Base-by-base conservation (phyloP, 2,113 vertebrate species). In the Syngnathoides biaculeatus region DNA sequence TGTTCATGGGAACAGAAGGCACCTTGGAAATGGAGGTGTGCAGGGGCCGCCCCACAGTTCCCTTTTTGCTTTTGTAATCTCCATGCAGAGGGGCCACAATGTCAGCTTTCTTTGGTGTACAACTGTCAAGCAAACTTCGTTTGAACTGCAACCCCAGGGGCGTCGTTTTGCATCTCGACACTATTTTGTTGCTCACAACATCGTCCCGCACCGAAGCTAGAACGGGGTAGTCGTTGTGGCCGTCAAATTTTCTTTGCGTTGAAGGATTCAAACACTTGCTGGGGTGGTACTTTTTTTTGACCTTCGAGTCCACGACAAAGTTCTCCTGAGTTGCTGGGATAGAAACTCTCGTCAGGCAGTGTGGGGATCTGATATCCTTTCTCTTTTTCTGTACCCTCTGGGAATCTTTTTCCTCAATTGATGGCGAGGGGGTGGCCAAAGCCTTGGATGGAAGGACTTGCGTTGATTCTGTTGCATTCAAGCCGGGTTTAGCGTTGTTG, bases 141-240 rank as follows among this genome's bases (percentile, higher is more conserved):
- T 93, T 90, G 8, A 86, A 79, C 27, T 94, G 95, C 72, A 92
- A 40, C 10, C 88, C 72, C 22, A 87, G 45, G 59, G 81, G 86
- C 45, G 87, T 85, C 1, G 77, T 52, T 71, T 90, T 94, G 77
- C 92, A 81, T 69, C 91, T 96, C 65, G 90, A 42, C 0, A 84
- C 71, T 14, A 92, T 91, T 79, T 94, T 93, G 71, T 92, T 94
- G 85, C 91, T 92, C 40, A 93, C 91, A 0, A 80, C 73, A 1
- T 95, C 94, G 57, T 94, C 95, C 79, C 92, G 93, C 17, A 94
- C 87, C 0, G 94, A 92, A 9, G 93, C 91, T 19, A 95, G 90
- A 35, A 90, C 74, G 0, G 93, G 85, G 27, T 89, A 89, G 57
- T 94, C 92, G 0, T 76, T 91, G n/a, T 83, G 76, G 86, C 90